A percentile compares a stretch with the other conserved stretches of the same genome.
phyloP scores from a whole-genome alignment of 2,797 vertebrate species.

The Triplophysa bombifrons region DNA sequence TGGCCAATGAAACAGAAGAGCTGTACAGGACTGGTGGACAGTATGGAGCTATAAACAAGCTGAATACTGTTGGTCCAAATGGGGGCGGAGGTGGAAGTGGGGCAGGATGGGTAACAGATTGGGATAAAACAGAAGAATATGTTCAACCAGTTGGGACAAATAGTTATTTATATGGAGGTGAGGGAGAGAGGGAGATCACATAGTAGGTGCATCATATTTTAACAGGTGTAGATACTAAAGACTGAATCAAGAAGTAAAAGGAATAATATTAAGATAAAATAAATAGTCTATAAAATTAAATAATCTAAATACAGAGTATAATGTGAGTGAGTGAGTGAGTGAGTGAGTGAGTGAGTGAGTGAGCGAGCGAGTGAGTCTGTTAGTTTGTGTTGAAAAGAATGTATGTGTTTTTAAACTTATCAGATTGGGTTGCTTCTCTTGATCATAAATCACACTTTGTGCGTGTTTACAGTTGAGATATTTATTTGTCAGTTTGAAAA shows the following conservation, averaged over 20 bases:
- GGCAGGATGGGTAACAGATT: constrained; percentile 75
- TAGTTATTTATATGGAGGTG: constrained; percentile 69
- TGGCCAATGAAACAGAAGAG: constrained; percentile 67
- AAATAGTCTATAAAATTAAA: neutral
- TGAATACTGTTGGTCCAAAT: constrained; percentile 52
- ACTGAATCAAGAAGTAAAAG: neutral
- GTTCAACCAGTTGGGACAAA: constrained; percentile 76
- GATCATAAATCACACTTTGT: neutral
- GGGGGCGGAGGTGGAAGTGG: constrained; percentile 58
- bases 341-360: constrained; percentile 18
- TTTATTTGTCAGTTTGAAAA: constrained; percentile 26
- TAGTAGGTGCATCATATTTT: constrained; percentile 47
- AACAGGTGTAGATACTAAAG: constrained; percentile 37
- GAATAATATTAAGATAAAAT: constrained; percentile 8
- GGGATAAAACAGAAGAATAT: constrained; percentile 80
- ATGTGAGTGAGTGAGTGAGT: neutral
- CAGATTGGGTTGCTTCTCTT: constrained; percentile 42
- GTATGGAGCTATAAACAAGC: constrained; percentile 70
- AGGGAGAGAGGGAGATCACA: constrained; percentile 69
- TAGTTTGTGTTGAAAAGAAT: neutral
- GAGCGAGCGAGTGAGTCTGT: neutral
- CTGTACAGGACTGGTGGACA: constrained; percentile 63
- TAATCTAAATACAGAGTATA: neutral
- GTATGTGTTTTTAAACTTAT: neutral
- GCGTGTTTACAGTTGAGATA: constrained; percentile 22